Evolutionary conservation across 2,113 vertebrate genomes (phyloP).

Genomic region (Oryzias celebensis): DNA sequence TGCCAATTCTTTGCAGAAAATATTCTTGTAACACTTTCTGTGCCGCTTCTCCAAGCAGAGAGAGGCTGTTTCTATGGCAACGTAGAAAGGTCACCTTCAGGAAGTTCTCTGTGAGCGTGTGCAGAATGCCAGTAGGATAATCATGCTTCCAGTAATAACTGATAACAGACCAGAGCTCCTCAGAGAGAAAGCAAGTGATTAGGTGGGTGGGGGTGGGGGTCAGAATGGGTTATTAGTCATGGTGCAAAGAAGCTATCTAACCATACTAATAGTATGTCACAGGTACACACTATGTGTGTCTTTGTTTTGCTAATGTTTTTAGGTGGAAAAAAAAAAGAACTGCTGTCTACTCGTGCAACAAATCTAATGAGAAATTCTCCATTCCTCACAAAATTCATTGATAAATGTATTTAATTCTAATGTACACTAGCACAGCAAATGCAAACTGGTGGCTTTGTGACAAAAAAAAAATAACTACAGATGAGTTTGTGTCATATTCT

Average conservation of each 20-base stretch:
- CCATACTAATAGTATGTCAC: slow-evolving; percentile 27
- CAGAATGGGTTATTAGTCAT: slow-evolving; percentile 51
- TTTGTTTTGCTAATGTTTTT: slow-evolving; percentile 9
- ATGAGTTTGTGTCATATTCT: no score
- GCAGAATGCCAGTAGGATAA: slow-evolving; percentile 77
- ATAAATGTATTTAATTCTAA: background rate
- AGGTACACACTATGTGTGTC: slow-evolving; percentile 5
- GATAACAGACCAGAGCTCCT: slow-evolving; percentile 77
- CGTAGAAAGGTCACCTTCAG: slow-evolving; percentile 84
- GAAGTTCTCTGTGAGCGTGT: slow-evolving; percentile 72
- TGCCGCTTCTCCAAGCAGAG: slow-evolving; percentile 59
- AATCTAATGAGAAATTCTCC: background rate
- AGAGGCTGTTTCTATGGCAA: slow-evolving; percentile 81
- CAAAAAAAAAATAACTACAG: no score
- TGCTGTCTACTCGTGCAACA: background rate
- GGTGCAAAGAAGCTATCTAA: slow-evolving; percentile 48
- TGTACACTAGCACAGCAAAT: no score
- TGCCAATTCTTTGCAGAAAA: slow-evolving; percentile 57
- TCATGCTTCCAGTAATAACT: slow-evolving; percentile 79
- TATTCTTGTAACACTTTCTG: slow-evolving; percentile 48
- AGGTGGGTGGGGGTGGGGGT: slow-evolving; percentile 9
- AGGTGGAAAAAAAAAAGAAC: background rate
- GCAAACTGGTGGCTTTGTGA: no score
- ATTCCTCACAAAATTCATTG: background rate
- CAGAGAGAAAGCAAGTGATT: slow-evolving; percentile 52